Evolutionary conservation across 2,113 vertebrate species (phyloP).

Genomic region (Delphinus delphis): DNA sequence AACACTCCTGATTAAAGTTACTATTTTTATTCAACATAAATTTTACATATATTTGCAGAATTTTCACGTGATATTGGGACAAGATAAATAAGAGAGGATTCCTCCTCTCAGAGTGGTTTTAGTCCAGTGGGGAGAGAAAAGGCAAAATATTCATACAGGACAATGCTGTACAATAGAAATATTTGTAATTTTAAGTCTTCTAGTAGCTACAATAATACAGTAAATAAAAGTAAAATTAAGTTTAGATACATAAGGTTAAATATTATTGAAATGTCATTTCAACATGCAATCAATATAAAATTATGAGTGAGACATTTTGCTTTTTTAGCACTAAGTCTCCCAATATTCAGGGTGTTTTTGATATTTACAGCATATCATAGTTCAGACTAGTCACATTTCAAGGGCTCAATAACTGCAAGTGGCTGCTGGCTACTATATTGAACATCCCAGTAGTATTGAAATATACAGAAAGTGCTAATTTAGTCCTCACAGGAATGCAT

Average conservation of each 20-base stretch:
- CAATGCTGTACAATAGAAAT: background rate
- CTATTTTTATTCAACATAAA: background rate
- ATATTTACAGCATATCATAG: background rate
- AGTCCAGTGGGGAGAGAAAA: background rate
- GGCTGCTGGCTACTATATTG: background rate
- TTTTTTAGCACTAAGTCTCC: background rate
- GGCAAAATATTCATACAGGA: background rate
- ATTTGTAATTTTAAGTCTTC: background rate
- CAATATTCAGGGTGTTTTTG: background rate
- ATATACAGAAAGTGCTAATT: background rate
- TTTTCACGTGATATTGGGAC: background rate
- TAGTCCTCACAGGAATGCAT: background rate
- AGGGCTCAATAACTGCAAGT: background rate
- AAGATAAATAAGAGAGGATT: background rate
- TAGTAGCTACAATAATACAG: background rate
- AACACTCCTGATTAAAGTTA: background rate
- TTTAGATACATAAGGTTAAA: background rate
- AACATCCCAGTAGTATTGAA: background rate
- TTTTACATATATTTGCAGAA: background rate
- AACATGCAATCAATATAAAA: background rate
- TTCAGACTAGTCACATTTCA: background rate
- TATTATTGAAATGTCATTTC: background rate
- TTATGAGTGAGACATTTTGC: background rate
- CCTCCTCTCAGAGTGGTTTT: background rate
- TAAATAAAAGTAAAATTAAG: background rate